These are phyloP conservation scores for Chironomus tentans DNA, from an alignment of 2,888 invertebrate species.

Conservation along the genomic window DNA sequence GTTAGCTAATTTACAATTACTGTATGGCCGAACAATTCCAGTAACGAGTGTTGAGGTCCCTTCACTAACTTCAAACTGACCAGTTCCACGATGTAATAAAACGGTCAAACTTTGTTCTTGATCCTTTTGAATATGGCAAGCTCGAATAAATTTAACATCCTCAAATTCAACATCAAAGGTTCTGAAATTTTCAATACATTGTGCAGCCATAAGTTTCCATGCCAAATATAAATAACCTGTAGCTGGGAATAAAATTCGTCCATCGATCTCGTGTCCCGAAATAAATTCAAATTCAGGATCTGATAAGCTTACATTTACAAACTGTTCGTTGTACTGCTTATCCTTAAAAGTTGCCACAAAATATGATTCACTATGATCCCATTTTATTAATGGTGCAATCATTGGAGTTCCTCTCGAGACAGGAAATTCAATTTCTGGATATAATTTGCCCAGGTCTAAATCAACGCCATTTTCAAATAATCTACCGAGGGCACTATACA, in stretches of 20 bases:
- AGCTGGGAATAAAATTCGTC: conserved; percentile 75
- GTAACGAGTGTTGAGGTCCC: conserved; percentile 60
- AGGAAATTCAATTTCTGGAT: conserved; percentile 66
- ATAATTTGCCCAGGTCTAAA: conserved; percentile 59
- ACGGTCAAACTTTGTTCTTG: conserved; percentile 47
- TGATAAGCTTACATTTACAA: conserved; percentile 48
- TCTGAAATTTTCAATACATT: conserved; percentile 53
- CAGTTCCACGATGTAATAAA: conserved; percentile 51
- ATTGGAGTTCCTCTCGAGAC: conserved; percentile 80
- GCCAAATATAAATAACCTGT: conserved; percentile 71
- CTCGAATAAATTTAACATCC: conserved; percentile 72
- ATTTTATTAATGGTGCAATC: conserved; percentile 70
- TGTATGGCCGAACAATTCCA: conserved; percentile 54
- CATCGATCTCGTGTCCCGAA: conserved; percentile 75
- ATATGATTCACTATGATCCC: conserved; percentile 79
- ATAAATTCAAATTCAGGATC: conserved; percentile 64
- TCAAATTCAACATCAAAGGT: conserved; percentile 75
- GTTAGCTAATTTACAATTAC: conserved; percentile 34
- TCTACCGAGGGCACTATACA: conserved; percentile 47
- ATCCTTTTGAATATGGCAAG: conserved; percentile 66
- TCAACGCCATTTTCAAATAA: conserved; percentile 69
- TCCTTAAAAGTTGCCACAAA: conserved; percentile 51
- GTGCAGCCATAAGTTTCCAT: conserved; percentile 62
- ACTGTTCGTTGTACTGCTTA: conserved; percentile 57
- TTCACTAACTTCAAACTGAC: conserved; percentile 56